A percentile compares a stretch with the other conserved stretches of the same genome.
Evolutionary conservation across 2,888 invertebrate species (phyloP).

Genomic region (Cheiracanthium punctorium): DNA sequence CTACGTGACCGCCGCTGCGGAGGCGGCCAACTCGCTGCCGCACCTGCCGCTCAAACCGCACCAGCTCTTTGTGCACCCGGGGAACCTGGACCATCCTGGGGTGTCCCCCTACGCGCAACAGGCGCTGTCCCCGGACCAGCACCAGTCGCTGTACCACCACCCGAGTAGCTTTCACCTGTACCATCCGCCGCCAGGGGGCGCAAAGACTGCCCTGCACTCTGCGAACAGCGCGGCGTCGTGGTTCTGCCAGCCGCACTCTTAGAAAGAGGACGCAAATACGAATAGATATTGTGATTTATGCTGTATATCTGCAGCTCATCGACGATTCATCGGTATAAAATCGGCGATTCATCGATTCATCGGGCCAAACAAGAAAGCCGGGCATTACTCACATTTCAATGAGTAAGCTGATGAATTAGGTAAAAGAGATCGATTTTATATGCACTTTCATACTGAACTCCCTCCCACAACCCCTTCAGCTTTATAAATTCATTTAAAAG

Average conservation of each 20-base stretch:
- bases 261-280: not conserved
- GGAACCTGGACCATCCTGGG: conserved; percentile 82
- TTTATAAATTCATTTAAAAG: too few species aligned
- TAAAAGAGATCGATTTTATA: not conserved
- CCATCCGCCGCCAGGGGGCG: conserved; percentile 80
- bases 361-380: not conserved
- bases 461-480: too few species aligned
- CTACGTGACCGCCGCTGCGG: conserved; percentile 44
- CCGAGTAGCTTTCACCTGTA: conserved; percentile 90
- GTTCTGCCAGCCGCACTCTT: conserved; percentile 66
- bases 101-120: conserved; percentile 78
- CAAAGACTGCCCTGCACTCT: conserved; percentile 58
- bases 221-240: conserved; percentile 51
- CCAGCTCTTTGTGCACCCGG: conserved; percentile 83
- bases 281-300: conserved; percentile 21
- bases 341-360: too few species aligned
- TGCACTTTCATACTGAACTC: not conserved
- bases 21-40: conserved; percentile 80
- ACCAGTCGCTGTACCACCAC: conserved; percentile 75
- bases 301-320: conserved; percentile 33
- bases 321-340: too few species aligned
- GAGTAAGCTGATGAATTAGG: not conserved
- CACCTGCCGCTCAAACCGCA: conserved; percentile 91
- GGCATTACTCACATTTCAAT: not conserved
- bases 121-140: conserved; percentile 84